Evolutionary conservation across 2,888 invertebrate species (phyloP).

Genomic region (Ophraella communa): DNA sequence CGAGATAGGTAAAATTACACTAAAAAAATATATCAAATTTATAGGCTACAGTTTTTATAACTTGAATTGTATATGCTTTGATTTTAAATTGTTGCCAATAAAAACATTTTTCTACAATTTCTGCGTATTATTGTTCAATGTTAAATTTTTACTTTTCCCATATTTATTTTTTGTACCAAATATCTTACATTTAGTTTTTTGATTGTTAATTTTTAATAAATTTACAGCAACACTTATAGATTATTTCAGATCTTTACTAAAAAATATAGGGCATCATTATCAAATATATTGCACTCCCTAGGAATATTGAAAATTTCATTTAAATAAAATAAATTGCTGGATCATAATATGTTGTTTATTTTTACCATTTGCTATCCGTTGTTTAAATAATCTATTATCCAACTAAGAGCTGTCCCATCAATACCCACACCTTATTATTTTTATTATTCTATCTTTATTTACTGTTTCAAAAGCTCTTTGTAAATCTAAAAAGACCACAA

Average conservation of each 20-base stretch:
- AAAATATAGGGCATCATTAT: not conserved
- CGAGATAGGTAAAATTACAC: too few relatives aligned
- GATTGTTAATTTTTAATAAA: not conserved
- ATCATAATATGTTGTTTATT: not conserved
- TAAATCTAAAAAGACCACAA: not conserved
- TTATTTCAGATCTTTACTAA: not conserved
- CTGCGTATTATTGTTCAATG: not conserved
- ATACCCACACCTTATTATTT: constrained; percentile 1
- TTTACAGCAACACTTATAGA: not conserved
- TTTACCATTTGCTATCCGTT: constrained; percentile 1
- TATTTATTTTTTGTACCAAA: not conserved
- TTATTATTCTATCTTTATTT: not conserved
- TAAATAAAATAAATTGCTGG: too few relatives aligned
- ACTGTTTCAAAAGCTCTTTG: too few relatives aligned
- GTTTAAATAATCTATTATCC: constrained; percentile 3
- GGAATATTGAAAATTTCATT: too few relatives aligned
- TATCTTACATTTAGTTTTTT: constrained; percentile 6
- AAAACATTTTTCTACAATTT: constrained; percentile 1
- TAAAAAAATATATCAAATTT: too few relatives aligned
- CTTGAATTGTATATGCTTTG: too few relatives aligned
- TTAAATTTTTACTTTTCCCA: not conserved
- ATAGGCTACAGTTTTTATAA: too few relatives aligned
- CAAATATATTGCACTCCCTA: not conserved
- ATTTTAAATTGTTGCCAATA: too few relatives aligned
- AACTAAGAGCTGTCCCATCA: constrained; percentile 1